Percentiles rank a stretch among this genome's conserved stretches.
phyloP scores from a whole-genome alignment of 2,888 invertebrate species.

The Cryptocheilus praepositus region DNA sequence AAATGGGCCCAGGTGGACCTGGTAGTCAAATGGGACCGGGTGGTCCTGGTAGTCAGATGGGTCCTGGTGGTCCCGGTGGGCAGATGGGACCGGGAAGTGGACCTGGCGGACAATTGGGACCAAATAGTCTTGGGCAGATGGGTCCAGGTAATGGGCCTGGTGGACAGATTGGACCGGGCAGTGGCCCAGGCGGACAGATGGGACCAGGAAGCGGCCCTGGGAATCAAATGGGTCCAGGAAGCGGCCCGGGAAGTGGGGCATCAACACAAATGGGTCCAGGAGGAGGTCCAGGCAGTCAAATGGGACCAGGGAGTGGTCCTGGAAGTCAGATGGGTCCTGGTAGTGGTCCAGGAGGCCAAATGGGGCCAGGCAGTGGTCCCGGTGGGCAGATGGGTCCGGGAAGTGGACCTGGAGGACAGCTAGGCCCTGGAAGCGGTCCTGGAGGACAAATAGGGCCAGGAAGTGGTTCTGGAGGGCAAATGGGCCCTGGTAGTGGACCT shows the following conservation, averaged over 20 bases:
- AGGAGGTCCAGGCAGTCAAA: slow-evolving; percentile 56
- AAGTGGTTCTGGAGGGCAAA: slow-evolving; percentile 66
- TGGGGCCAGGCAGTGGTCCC: slow-evolving; percentile 37
- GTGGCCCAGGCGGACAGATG: slow-evolving; percentile 49
- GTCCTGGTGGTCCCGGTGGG: slow-evolving; percentile 54
- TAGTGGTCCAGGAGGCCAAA: slow-evolving; percentile 48
- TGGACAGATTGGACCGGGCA: slow-evolving; percentile 48
- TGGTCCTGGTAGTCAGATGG: slow-evolving; percentile 68
- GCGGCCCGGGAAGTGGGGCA: slow-evolving; percentile 58
- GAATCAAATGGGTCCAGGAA: slow-evolving; percentile 62
- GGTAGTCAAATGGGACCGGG: slow-evolving; percentile 67
- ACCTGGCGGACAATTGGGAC: slow-evolving; percentile 55
- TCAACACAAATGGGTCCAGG: slow-evolving; percentile 61
- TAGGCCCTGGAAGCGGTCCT: slow-evolving; percentile 54
- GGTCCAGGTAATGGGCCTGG: slow-evolving; percentile 45
- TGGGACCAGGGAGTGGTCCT: no score
- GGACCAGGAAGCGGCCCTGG: slow-evolving; percentile 53
- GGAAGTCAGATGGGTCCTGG: slow-evolving; percentile 68
- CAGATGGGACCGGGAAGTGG: slow-evolving; percentile 21
- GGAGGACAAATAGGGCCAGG: slow-evolving; percentile 66
- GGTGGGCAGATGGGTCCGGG: slow-evolving; percentile 69
- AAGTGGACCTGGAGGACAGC: slow-evolving; percentile 54
- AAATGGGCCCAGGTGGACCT: slow-evolving; percentile 60
- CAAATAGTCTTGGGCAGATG: slow-evolving; percentile 43
- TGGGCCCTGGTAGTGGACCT: slow-evolving; percentile 58